Base-by-base conservation (phyloP, 2,797 vertebrate genomes). In the Arnoldichthys spilopterus region DNA sequence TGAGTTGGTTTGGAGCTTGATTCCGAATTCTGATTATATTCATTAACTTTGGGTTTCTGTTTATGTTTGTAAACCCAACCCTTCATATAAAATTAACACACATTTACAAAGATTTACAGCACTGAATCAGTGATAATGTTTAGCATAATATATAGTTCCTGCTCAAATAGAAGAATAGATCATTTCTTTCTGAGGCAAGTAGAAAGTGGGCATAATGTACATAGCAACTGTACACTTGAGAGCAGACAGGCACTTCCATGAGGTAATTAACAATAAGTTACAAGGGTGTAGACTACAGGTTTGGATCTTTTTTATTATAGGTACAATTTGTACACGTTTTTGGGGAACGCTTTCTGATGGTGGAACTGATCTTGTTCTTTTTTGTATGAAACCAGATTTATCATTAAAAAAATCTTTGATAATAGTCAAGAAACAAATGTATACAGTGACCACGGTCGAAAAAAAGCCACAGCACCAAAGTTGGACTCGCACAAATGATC, bases 21-120 rank as follows among this genome's bases (percentile, higher is more conserved):
- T 49, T 28, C 47, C 88, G 84, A 89, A 90, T 88, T 85, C 88
- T 89, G 85, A 86, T 88, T 90, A 88, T 88, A 85, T 89, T 90
- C 89, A 93, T 91, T 89, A 90, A 92, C 88, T 88, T 45, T 87
- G 85, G 86, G 88, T 87, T 84, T 86, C 86, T 90, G 88, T 90
- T 85, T 87, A 88, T 91, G 72, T 91, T 40, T 86, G 86, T 77
- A 90, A 92, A 90, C 84, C 85, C 84, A 87, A 88, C 51, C 87
- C 88, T 89, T 88, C 91, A 82, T 92, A 94, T 86, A 93, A 94
- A 95, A 96, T 90, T 91, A 92, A 92, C 88, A 93, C 89, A 94
- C 91, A 95, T 96, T 95, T 96, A 96, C 95, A 96, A 93, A 96
- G 96, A 96, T 96, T 95, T 96, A 95, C 95, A 96, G 92, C 89